phyloP scores from a whole-genome alignment of 2,888 invertebrate species.

The Eilema griseolum region DNA sequence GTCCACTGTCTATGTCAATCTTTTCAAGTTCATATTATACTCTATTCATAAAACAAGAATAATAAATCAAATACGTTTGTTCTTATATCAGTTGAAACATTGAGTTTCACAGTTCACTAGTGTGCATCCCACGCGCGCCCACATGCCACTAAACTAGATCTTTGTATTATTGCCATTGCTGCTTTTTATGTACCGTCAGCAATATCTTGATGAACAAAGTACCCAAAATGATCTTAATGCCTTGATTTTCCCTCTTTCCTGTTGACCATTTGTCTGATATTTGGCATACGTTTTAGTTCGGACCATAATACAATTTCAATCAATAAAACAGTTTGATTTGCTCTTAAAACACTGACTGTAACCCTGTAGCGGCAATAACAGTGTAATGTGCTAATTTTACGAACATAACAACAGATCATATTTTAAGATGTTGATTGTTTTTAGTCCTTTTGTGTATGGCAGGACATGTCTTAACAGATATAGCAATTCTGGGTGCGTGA shows the following conservation, averaged over 20 bases:
- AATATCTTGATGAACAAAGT: too few species aligned
- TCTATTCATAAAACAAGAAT: neutral
- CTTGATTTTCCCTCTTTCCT: too few species aligned
- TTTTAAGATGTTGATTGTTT: neutral
- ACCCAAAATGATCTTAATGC: too few species aligned
- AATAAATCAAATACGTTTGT: constrained; percentile 13
- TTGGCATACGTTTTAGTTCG: too few species aligned
- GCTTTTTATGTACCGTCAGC: constrained; percentile 36
- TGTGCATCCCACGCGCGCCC: constrained; percentile 72
- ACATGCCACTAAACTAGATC: constrained; percentile 77
- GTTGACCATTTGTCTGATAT: too few species aligned
- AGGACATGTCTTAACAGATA: too few species aligned
- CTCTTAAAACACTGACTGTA: too few species aligned
- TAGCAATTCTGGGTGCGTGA: too few species aligned
- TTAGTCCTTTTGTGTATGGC: neutral
- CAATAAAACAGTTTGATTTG: too few species aligned
- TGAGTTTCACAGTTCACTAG: constrained; percentile 30
- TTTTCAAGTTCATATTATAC: neutral
- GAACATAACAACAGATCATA: neutral
- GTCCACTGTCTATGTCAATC: neutral
- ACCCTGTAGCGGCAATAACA: constrained; percentile 9
- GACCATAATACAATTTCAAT: too few species aligned
- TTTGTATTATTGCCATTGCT: constrained; percentile 63
- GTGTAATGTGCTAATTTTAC: constrained; percentile 12
- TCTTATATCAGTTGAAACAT: constrained; percentile 26